Conservation (phyloP, 2,797 vertebrate genomes). For the Balearica regulorum region DNA sequence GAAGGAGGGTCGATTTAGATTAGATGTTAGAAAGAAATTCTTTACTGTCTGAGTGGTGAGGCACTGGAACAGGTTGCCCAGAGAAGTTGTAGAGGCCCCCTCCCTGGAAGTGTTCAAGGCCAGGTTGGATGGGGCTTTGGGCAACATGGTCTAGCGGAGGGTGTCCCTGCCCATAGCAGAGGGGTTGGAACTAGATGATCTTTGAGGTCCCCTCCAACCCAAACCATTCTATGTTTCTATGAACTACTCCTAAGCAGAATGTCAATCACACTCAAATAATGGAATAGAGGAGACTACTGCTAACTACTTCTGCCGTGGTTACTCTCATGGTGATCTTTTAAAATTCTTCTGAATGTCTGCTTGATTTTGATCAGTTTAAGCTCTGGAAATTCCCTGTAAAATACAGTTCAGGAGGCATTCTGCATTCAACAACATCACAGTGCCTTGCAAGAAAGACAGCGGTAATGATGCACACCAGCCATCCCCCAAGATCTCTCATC, state of each 20-base stretch:
- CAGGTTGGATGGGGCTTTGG: no score
- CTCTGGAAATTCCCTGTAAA: neutral
- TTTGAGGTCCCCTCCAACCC: no score
- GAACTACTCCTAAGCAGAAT: neutral
- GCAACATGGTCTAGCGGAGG: no score
- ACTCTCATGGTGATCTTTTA: neutral
- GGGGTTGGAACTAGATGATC: no score
- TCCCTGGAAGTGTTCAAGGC: no score
- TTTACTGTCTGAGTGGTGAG: no score
- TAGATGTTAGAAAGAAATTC: no score
- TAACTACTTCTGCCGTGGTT: neutral
- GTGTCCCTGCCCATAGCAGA: no score
- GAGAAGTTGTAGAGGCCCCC: no score
- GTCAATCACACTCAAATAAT: neutral
- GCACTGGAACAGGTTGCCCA: no score
- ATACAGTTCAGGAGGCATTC: neutral
- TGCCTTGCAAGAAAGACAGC: neutral
- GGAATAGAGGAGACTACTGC: neutral
- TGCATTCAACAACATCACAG: neutral
- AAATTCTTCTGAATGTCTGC: neutral
- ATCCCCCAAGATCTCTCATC: neutral
- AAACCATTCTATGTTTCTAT: no score
- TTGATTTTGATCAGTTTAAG: neutral
- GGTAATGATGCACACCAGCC: neutral
- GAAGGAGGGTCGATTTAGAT: no score